phyloP scores from a whole-genome alignment of 2,113 vertebrate genomes.

The Pardalotus punctatus region DNA sequence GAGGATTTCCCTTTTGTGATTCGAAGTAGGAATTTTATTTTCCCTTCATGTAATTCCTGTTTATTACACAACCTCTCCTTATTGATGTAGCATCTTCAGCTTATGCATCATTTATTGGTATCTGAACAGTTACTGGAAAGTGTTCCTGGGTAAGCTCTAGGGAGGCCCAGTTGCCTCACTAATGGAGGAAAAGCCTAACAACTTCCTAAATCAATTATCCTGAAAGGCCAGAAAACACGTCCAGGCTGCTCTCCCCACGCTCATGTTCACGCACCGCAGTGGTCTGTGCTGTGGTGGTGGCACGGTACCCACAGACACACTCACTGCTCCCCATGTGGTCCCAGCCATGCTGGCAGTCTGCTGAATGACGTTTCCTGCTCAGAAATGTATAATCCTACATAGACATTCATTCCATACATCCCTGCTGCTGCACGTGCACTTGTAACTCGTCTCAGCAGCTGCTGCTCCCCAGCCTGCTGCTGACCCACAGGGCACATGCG shows the following conservation, averaged over 20 bases:
- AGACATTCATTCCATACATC: background rate
- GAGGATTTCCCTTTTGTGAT: background rate
- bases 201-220: slow-evolving; percentile 71
- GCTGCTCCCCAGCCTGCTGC: rapidly evolving
- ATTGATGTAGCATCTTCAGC: slow-evolving; percentile 43
- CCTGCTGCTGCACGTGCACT: background rate
- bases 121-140: slow-evolving; percentile 62
- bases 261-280: background rate
- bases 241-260: background rate
- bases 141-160: slow-evolving; percentile 29
- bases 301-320: background rate
- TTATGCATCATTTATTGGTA: slow-evolving; percentile 63
- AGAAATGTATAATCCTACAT: background rate
- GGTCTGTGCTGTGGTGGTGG: background rate
- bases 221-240: background rate
- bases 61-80: slow-evolving; percentile 21
- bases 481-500: rapidly evolving
- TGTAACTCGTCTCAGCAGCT: background rate
- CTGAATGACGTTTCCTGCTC: background rate
- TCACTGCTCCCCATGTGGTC: background rate
- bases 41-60: slow-evolving; percentile 6
- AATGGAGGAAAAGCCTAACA: slow-evolving; percentile 68
- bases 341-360: background rate
- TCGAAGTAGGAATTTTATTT: background rate
- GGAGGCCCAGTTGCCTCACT: slow-evolving; percentile 41